Evolutionary conservation across 2,888 invertebrate species (phyloP).

Genomic region (Anticlea derivata): DNA sequence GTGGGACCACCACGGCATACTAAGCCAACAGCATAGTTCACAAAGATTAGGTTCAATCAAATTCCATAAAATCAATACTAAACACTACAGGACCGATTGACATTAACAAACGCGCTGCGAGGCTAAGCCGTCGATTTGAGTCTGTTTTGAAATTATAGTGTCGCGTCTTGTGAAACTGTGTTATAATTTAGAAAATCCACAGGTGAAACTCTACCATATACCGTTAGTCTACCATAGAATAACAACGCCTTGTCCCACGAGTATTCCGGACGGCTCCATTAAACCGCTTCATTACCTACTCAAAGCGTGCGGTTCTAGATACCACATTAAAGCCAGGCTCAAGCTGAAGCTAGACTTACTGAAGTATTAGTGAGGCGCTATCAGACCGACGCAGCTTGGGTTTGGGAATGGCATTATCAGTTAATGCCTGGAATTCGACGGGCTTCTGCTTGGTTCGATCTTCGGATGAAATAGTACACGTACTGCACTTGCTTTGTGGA

Average conservation of each 20-base stretch:
- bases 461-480: not conserved
- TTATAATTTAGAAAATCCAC: not conserved
- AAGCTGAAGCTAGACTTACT: slow-evolving; percentile 52
- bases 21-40: too few species aligned
- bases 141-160: too few species aligned
- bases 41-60: too few species aligned
- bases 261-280: slow-evolving; percentile 27
- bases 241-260: slow-evolving; percentile 25
- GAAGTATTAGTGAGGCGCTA: slow-evolving; percentile 55
- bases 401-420: slow-evolving; percentile 29
- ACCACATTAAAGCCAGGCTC: slow-evolving; percentile 45
- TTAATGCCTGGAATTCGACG: slow-evolving; percentile 33
- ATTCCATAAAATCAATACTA: too few species aligned
- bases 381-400: slow-evolving; percentile 36
- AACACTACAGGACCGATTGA: too few species aligned
- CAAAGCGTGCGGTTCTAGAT: slow-evolving; percentile 54
- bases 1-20: too few species aligned
- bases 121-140: too few species aligned
- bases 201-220: too few species aligned
- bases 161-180: too few species aligned
- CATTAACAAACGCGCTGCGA: too few species aligned
- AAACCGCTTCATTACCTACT: slow-evolving; percentile 49
- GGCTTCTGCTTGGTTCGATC: slow-evolving; percentile 21
- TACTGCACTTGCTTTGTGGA: not conserved
- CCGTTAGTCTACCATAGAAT: too few species aligned